These are phyloP conservation scores for Noctilio leporinus DNA, from an alignment of 2,113 vertebrate species.

Conservation along the genomic window DNA sequence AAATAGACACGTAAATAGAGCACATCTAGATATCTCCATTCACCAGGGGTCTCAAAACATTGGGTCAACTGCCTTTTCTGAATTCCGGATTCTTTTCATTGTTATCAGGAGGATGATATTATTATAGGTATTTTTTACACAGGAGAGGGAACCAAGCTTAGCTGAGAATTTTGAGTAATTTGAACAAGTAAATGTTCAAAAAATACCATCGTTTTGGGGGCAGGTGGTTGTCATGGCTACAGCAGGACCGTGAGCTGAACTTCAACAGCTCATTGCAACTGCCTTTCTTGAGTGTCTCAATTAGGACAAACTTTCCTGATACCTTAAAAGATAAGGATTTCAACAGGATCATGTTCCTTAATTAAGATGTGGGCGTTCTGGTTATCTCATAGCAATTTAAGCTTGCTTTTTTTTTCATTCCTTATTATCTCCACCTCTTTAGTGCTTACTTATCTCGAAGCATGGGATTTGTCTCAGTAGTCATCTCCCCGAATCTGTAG, in stretches of 20 bases:
- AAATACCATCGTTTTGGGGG: background rate
- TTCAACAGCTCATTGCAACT: background rate
- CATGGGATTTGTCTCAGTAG: background rate
- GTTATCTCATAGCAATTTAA: background rate
- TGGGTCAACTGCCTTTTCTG: background rate
- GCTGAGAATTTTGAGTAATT: background rate
- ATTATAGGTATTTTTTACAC: background rate
- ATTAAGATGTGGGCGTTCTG: background rate
- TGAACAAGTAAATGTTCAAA: slow-evolving; percentile 18
- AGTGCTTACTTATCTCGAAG: background rate
- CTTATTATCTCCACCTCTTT: background rate
- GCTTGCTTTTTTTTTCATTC: background rate
- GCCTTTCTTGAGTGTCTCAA: background rate
- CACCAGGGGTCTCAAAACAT: background rate
- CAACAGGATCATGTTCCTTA: background rate
- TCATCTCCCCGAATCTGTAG: background rate
- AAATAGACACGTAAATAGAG: background rate
- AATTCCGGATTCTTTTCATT: background rate
- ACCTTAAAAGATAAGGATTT: background rate
- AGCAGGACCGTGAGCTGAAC: background rate
- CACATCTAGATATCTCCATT: background rate
- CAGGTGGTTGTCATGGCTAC: slow-evolving; percentile 39
- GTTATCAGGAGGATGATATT: background rate
- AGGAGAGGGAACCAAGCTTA: background rate
- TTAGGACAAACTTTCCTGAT: slow-evolving; percentile 1